Percentiles rank a stretch among this genome's conserved stretches.
Conservation (phyloP, 2,888 invertebrate species). For the Aethes cnicana region DNA sequence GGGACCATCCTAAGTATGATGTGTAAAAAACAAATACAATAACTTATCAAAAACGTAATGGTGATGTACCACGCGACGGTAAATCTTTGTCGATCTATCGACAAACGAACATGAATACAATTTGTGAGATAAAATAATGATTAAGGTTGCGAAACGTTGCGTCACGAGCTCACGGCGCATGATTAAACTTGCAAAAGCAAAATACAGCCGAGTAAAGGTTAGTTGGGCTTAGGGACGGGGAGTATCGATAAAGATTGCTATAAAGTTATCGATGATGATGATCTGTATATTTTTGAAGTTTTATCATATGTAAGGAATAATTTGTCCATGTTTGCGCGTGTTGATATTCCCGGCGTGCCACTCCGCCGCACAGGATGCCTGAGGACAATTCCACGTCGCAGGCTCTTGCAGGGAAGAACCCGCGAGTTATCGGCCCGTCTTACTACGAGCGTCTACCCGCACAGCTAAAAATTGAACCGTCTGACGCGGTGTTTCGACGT, state of each 20-base stretch:
- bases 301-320: no score
- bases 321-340: no score
- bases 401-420: no score
- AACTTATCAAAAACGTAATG: conserved; percentile 38
- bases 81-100: conserved; percentile 47
- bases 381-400: no score
- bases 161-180: conserved; percentile 77
- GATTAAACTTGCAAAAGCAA: conserved; percentile 82
- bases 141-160: conserved; percentile 78
- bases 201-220: conserved; percentile 79
- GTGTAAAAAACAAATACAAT: no score
- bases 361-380: no score
- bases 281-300: background rate
- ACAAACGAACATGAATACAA: conserved; percentile 69
- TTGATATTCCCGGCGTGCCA: no score
- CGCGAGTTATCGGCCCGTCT: no score
- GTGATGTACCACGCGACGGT: conserved; percentile 48
- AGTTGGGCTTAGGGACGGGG: conserved; percentile 50
- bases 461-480: no score
- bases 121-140: conserved; percentile 82
- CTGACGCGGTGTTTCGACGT: no score
- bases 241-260: conserved; percentile 40
- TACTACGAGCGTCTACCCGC: no score
- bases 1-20: no score
- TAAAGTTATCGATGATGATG: background rate